Base-by-base conservation (phyloP, 1,140 invertebrate species). In the Diprion similis region DNA sequence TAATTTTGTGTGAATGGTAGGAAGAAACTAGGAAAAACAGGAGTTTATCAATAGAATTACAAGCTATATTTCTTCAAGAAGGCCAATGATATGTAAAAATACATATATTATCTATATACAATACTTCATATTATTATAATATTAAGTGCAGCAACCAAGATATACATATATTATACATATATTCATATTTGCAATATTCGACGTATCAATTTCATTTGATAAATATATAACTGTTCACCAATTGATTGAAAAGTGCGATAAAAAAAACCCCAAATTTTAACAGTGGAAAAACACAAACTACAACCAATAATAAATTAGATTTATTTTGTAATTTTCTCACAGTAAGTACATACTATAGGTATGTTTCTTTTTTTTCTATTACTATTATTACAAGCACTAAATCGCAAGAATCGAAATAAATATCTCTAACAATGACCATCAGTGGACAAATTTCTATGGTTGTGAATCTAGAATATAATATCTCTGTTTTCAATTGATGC, bases 61-160 rank as follows among this genome's bases (percentile, higher is more conserved):
- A 82, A 82, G 82, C 79, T 83, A 83, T 85, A 82, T 83, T 79
- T 85, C 78, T 77, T 84, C 77, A 84, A 84, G 82, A 87, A 87
- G 82, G 85, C 83, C 83, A 84, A 83, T 86, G 83, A 84, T 86
- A 85, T 86, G 85, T 86, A 84, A 86, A 86, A 88, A 86, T 86
- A 87, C 84, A 87, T 86, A 82, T 85, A 84, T 84, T 80, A 83
- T 83, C 82, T 87, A 87, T 87, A 75, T 87, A 86, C 86, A 87
- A 85, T 85, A 82, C 78, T 86, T 84, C 85, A 85, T 81, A 84
- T 83, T 86, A 83, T 84, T n/a, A 77, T 77, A 83, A 37, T 37
- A 59, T 59, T 17, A 59, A 81, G 83, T 86, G 85, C 82, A 82
- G 79, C 81, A 88, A 85, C 84, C 84, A 86, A 84, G 81, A 86